Evolutionary conservation across 2,113 vertebrate genomes (phyloP).

Genomic region (Pogona vitticeps): DNA sequence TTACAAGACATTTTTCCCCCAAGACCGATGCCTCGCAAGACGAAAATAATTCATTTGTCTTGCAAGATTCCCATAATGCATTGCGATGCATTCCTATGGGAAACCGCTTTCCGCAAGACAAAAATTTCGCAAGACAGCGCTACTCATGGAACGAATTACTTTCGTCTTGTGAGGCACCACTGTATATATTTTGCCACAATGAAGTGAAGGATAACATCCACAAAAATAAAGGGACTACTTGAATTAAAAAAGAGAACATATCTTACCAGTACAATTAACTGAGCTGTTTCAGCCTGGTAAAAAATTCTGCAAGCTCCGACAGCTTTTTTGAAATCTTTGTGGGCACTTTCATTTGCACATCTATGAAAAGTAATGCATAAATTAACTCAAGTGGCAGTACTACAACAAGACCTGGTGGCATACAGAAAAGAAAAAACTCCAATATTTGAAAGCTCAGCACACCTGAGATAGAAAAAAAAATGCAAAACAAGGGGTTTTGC

Average conservation of each 20-base stretch:
- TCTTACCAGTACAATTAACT: constrained; percentile 83
- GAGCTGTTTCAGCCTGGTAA: constrained; percentile 81
- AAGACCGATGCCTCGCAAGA: too few species aligned
- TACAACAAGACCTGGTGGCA: constrained; percentile 1
- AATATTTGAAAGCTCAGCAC: not conserved
- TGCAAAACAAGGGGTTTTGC: not conserved
- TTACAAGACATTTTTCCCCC: too few species aligned
- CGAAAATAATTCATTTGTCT: too few species aligned
- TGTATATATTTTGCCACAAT: not conserved
- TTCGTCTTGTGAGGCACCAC: too few species aligned
- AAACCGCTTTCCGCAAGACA: too few species aligned
- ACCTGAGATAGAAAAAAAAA: not conserved
- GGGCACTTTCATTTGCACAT: constrained; percentile 84
- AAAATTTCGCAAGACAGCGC: too few species aligned
- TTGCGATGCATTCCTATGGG: too few species aligned
- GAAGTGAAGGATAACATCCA: not conserved
- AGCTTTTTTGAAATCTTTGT: constrained; percentile 88
- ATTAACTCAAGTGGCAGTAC: constrained; percentile 40
- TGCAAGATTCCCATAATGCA: too few species aligned
- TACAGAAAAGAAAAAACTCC: not conserved
- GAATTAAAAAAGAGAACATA: constrained; percentile 17
- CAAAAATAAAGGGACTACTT: not conserved
- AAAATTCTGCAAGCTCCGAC: constrained; percentile 85
- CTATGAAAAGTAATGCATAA: constrained; percentile 54
- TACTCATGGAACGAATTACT: too few species aligned